Base-by-base conservation (phyloP, 2,888 invertebrate species). In the Amblyjoppa fuscipennis region DNA sequence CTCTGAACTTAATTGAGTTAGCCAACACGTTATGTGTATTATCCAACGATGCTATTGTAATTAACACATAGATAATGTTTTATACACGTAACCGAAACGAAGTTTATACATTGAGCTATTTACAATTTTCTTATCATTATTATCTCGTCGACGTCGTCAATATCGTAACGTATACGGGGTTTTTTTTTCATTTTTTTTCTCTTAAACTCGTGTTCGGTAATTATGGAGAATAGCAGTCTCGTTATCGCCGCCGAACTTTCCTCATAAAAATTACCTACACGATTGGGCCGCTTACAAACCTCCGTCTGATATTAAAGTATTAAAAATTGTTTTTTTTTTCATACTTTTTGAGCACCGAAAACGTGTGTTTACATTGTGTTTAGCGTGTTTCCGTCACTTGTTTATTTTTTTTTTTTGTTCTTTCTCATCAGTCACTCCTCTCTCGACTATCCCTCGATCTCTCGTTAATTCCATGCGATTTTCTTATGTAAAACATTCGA, bases 31-130 rank as follows among this genome's bases (percentile, higher is more conserved):
- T 45, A 31, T 75, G 56, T 77, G 28, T 56, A 75, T 78, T 49
- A 59, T 31, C 53, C 25, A 64, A 78, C 74, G 64, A 53, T 31
- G 61, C 75, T 66, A 59, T 82, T 70, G 25, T 79, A 51, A 31
- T 79, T 82, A 64, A 82, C 73, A 61, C 78, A 89, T 88, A 76
- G 64, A 73, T 84, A 90, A 90, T 89, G 81, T 89, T 92, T 64
- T 91, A 90, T 92, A 92, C 92, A 92, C 84, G 83, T 87, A 89
- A 91, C 79, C 85, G 64, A 90, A 91, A 90, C 82, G 85, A 90
- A 89, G 83, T 92, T 93, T 93, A 90, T 92, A 92, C 93, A 93
- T 90, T 89, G 88, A 93, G 89, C 90, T 93, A 93, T 93, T 88
- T 93, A 93, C 93, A 93, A 86, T 59, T 71, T 79, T 79, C 45